Evolutionary conservation across 2,888 invertebrate genomes (phyloP), one percentile per base, ranked within the genome.

Genomic region (Drosophila paramelanica): DNA sequence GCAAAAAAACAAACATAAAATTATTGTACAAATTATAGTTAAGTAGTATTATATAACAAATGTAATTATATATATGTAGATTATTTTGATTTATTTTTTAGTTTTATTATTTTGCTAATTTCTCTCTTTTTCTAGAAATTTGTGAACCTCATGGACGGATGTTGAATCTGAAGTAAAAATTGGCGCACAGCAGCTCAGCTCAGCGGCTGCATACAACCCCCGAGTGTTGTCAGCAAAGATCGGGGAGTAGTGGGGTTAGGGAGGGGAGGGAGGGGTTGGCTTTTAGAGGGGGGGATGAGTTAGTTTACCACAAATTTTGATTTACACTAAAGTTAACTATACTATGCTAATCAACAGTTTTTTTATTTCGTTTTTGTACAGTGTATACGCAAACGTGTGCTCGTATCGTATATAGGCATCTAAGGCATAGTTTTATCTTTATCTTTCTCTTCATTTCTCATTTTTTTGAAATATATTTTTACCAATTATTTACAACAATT

Each of bases 401-500:
- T 77, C 80, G 75, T 80, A 80, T 83, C 83, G 76, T 73, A 76
- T 87, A 84, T 86, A 85, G 85, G 85, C 85, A 85, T 85, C 85
- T 85, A 85, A 85, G 85, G 85, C 85, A 87, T 83, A 83, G 83
- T 85, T 78, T 71, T 56, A 52, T 46, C 55, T 55, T 45, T 50
- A 59, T 43, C 33, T 53, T 31, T 14, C 45, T 39, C 52, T 47
- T 69, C 31, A 27, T 31, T 58, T 23, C 23, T 23, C 23, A 3
- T 23, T 23, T 64, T 49, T 62, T 59, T 67, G 33, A 59, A 64
- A 66, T 74, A 70, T 73, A 56, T 66, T 74, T 83, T 83, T 82
- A 77, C 87, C 84, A 85, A 85, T 85, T 87, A 87, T 84, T 85
- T 85, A 84, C 81, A 86, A 87, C 83, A 81, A 84, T 87, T 84